phyloP scores from a whole-genome alignment of 2,888 invertebrate genomes.

The Rotaria socialis region DNA sequence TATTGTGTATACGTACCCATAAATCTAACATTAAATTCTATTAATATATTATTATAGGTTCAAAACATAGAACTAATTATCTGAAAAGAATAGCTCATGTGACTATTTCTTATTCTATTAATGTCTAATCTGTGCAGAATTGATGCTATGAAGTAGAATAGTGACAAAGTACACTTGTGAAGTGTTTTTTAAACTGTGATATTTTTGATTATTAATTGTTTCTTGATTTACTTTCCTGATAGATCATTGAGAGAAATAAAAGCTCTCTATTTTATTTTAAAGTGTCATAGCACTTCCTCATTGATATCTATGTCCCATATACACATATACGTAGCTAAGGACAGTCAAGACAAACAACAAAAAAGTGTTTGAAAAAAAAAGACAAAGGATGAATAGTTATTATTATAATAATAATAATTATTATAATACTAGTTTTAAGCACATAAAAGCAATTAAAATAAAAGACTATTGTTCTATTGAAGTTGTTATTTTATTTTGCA shows the following conservation, averaged over 20 bases:
- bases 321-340: not conserved
- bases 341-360: not conserved
- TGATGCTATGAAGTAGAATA: not conserved
- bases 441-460: not conserved
- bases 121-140: not conserved
- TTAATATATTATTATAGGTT: not conserved
- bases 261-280: not conserved
- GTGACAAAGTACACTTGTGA: not conserved
- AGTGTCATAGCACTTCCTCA: not conserved
- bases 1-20: not conserved
- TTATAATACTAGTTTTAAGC: not conserved
- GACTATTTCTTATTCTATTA: not conserved
- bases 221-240: too few relatives aligned
- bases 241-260: not conserved
- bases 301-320: not conserved
- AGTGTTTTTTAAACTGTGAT: not conserved
- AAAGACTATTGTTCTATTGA: not conserved
- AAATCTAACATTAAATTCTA: not conserved
- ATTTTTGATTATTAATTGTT: too few relatives aligned
- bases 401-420: not conserved
- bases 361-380: not conserved
- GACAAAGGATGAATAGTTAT: not conserved
- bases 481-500: not conserved
- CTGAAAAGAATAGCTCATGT: not conserved
- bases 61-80: not conserved